Evolutionary conservation across 2,113 vertebrate species (phyloP).

Genomic region (Lathamus discolor): DNA sequence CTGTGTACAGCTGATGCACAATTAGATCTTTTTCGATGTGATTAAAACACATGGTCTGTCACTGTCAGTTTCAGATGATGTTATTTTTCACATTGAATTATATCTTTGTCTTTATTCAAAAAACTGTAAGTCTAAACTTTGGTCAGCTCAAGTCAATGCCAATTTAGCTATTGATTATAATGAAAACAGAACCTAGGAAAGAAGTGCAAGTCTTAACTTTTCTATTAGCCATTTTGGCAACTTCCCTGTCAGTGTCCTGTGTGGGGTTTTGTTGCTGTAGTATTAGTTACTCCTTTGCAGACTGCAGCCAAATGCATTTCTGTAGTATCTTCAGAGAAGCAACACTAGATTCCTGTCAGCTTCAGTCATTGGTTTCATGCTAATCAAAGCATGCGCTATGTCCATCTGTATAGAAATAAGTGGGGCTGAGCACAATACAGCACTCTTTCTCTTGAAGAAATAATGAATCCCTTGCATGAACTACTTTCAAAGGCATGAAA

Average conservation of each 20-base stretch:
- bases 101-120: not conserved
- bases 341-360: constrained; percentile 3
- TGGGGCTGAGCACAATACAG: not conserved
- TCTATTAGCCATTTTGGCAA: not conserved
- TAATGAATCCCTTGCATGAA: not conserved
- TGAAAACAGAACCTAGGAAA: not conserved
- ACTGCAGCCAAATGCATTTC: not conserved
- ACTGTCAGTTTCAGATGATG: not conserved
- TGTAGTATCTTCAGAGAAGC: not conserved
- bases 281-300: constrained; percentile 15
- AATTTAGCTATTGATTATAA: not conserved
- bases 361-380: not conserved
- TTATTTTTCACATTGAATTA: not conserved
- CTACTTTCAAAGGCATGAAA: not conserved
- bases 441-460: not conserved
- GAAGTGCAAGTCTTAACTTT: not conserved
- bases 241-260: not conserved
- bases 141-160: not conserved
- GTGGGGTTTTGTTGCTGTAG: not conserved
- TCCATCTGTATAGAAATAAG: constrained; percentile 1
- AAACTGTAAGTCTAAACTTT: not conserved
- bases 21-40: not conserved
- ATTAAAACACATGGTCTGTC: not conserved
- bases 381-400: not conserved
- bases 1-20: not conserved